Percentiles rank a stretch among this genome's conserved stretches.
Conservation (phyloP, 2,113 vertebrate genomes). For the Eulemur macaco region DNA sequence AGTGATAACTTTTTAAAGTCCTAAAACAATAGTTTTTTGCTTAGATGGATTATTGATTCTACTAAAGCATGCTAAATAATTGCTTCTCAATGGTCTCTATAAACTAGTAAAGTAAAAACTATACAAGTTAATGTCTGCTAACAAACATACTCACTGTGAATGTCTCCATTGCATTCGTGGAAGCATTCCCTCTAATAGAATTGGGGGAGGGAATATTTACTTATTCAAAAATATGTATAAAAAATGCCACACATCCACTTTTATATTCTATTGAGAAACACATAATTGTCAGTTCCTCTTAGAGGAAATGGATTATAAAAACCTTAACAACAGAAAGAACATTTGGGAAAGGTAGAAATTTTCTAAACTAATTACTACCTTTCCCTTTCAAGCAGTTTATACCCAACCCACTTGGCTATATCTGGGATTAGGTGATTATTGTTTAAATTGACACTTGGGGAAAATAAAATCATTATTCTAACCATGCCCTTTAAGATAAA, state of each 20-base stretch:
- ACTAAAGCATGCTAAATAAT: neutral
- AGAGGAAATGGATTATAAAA: neutral
- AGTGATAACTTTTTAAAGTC: neutral
- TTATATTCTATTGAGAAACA: neutral
- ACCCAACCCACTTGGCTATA: neutral
- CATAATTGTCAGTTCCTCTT: neutral
- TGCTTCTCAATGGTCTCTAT: neutral
- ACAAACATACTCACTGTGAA: neutral
- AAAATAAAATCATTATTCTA: neutral
- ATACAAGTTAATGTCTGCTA: neutral
- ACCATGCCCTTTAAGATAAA: neutral
- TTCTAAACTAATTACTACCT: conserved; percentile 13
- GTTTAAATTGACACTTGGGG: neutral
- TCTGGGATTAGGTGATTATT: neutral
- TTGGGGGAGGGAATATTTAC: neutral
- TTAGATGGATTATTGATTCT: neutral
- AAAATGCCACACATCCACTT: neutral
- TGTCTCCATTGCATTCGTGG: neutral
- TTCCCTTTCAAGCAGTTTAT: neutral
- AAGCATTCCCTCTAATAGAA: neutral
- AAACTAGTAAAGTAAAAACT: neutral
- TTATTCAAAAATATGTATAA: neutral
- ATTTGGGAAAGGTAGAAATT: neutral
- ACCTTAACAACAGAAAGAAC: neutral
- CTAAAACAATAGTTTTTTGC: neutral